Evolutionary conservation across 2,113 vertebrate genomes (phyloP), one percentile per base, ranked within the genome.

Genomic region (Micronisus gabar): DNA sequence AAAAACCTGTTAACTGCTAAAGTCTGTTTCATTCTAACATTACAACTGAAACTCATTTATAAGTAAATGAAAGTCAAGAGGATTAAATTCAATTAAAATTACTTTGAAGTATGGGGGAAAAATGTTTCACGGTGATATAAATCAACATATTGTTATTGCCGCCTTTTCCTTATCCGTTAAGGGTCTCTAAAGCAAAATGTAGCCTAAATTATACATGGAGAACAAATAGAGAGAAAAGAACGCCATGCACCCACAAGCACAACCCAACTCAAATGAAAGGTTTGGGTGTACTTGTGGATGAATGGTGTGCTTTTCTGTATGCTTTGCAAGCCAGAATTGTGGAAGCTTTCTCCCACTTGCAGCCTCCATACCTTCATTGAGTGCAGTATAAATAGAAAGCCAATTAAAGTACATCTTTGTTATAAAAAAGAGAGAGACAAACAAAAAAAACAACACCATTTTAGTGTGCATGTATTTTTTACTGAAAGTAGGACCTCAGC

Each of bases 1-100:
- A 95, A 97, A 97, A 98, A 97, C 95, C 95, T 97, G 98, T 97
- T 97, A 98, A 96, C 97, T 96, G 93, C 91, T 93, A 56, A 98
- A 98, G 96, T 97, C 96, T 76, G 96, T 95, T 96, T 97, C 96
- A 47, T 98, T 97, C 95, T 95, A 96, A 96, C 96, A 95, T 96
- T 92, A 92, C 96, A 96, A 95, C 94, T 86, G 96, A 98, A 98
- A 98, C 96, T 98, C 98, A 98, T 98, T 98, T 98, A 97, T 97
- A 98, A 97, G 97, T 97, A 98, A 98, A 98, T 97, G 98, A 97
- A 98, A 98, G 97, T 98, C 98, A 98, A 97, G 97, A 97, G 97
- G 97, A 98, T 97, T 97, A 98, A 98, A 98, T 97, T 98, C 98
- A 98, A 98, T 98, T 98, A 98, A 97, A 98, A 98, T 97, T 97